These are phyloP conservation scores for Phortica variegata DNA, from an alignment of 1,140 invertebrate species.

Conservation along the genomic window DNA sequence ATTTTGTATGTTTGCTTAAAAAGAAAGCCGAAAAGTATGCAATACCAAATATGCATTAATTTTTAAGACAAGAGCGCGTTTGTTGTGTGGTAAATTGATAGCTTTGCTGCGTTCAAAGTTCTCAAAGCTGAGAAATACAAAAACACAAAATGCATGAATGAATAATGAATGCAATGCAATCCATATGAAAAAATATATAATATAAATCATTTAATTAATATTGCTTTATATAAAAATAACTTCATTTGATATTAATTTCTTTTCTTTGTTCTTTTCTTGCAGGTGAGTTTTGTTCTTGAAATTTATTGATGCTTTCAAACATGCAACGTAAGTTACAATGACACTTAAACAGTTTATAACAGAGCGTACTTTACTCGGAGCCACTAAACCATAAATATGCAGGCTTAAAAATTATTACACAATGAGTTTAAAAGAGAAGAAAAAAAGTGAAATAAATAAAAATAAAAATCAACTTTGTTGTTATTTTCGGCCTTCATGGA, in stretches of 20 bases:
- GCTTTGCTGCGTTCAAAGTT: conserved; percentile 27
- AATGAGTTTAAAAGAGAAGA: too few relatives aligned
- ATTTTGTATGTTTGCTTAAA: conserved; percentile 24
- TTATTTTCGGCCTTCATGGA: too few relatives aligned
- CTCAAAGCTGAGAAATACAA: conserved; percentile 13
- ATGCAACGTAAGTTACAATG: too few relatives aligned
- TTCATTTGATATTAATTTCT: conserved; percentile 12
- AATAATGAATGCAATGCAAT: not conserved
- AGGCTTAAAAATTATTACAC: too few relatives aligned
- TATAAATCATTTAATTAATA: conserved; percentile 18
- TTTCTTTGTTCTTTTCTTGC: conserved; percentile 16
- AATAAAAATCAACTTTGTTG: too few relatives aligned
- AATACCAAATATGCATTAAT: conserved; percentile 48
- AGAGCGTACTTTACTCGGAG: too few relatives aligned
- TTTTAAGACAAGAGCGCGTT: too few relatives aligned
- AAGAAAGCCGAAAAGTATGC: conserved; percentile 46
- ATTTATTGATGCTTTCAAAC: not conserved
- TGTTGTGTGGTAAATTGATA: conserved; percentile 25
- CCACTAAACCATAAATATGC: too few relatives aligned
- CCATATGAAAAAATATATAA: too few relatives aligned
- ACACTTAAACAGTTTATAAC: too few relatives aligned
- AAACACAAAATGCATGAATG: not conserved
- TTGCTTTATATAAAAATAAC: conserved; percentile 2
- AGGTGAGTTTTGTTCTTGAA: conserved; percentile 26
- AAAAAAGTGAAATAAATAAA: too few relatives aligned